These are phyloP conservation scores for Pseudomyrmex cubaensis DNA, from an alignment of 1,140 invertebrate genomes.

Conservation along the genomic window DNA sequence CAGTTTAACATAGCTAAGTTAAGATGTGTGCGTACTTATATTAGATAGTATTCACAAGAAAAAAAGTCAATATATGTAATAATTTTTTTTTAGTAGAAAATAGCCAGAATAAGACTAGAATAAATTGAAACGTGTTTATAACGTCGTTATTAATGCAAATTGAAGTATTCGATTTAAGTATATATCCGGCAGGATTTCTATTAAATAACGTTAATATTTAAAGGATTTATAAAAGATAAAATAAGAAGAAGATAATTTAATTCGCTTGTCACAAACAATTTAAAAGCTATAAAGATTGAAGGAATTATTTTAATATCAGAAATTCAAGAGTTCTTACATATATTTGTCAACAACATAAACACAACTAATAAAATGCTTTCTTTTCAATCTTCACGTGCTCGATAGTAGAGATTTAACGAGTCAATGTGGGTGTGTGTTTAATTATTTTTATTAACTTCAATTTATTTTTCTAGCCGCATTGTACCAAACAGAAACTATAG, in stretches of 20 bases:
- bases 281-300: no score
- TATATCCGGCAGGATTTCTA: background rate
- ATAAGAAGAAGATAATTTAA: constrained; percentile 16
- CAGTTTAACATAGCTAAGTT: background rate
- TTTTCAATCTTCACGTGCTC: no score
- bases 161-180: constrained; percentile 5
- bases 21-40: background rate
- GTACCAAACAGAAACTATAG: background rate
- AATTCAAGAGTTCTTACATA: no score
- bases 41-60: background rate
- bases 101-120: background rate
- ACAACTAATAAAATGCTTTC: no score
- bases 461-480: constrained; percentile 4
- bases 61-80: background rate
- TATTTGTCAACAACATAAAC: no score
- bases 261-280: no score
- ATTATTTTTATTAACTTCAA: constrained; percentile 24
- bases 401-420: no score
- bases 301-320: no score
- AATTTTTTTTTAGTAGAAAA: background rate
- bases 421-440: background rate
- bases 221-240: background rate
- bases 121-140: background rate
- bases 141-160: background rate
- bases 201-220: constrained; percentile 26